Conservation (phyloP, 2,888 invertebrate species). For the Allacma fusca region DNA sequence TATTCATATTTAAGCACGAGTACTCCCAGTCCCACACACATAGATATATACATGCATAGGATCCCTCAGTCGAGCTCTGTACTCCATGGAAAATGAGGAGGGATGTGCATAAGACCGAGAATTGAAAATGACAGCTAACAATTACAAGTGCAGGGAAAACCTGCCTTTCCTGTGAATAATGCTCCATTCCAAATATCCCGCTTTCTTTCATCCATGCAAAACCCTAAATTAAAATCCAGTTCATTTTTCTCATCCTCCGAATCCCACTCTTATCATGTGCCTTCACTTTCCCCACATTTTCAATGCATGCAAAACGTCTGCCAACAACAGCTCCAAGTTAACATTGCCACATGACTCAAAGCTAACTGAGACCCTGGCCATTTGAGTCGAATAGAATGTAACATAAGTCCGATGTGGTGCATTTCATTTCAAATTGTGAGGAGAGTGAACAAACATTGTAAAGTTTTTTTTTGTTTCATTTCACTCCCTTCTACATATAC, state of each 20-base stretch:
- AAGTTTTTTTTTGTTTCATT: too few relatives aligned
- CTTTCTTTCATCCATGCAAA: not conserved
- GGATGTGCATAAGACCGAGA: not conserved
- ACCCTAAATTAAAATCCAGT: not conserved
- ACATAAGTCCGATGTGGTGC: too few relatives aligned
- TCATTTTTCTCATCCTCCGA: not conserved
- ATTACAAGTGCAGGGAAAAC: not conserved
- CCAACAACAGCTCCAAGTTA: too few relatives aligned
- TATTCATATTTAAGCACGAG: slow-evolving; percentile 15
- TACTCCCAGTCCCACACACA: not conserved
- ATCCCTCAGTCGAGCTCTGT: not conserved
- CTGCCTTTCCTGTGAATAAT: slow-evolving; percentile 9
- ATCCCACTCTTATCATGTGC: too few relatives aligned
- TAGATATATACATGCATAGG: not conserved
- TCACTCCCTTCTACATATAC: too few relatives aligned
- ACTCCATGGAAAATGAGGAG: not conserved
- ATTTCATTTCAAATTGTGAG: too few relatives aligned
- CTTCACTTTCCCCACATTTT: too few relatives aligned
- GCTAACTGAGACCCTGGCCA: too few relatives aligned
- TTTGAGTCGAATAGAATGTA: too few relatives aligned
- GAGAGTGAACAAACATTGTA: too few relatives aligned
- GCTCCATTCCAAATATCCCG: not conserved
- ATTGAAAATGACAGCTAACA: slow-evolving; percentile 30
- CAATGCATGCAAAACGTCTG: too few relatives aligned
- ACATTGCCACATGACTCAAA: too few relatives aligned